Conservation (phyloP, 2,888 invertebrate species). For the Muschampia plurimacula region DNA sequence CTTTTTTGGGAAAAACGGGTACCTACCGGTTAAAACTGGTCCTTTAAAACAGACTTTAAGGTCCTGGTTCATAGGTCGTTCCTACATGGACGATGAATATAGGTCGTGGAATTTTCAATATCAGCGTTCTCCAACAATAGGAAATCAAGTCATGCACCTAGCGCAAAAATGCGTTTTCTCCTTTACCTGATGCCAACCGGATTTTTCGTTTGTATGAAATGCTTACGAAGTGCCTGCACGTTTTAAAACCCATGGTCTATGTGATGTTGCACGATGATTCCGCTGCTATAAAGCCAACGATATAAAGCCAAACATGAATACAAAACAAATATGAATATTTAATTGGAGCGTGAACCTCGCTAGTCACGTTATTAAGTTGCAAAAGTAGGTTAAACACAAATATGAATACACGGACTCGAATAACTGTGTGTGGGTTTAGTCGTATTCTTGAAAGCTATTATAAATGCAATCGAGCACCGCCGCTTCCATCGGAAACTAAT, state of each 20-base stretch:
- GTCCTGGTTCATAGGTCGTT: not conserved
- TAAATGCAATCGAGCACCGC: slow-evolving; percentile 39
- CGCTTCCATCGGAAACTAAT: slow-evolving; percentile 35
- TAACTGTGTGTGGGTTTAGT: slow-evolving; percentile 2
- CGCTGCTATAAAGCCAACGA: not conserved
- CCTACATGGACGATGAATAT: slow-evolving; percentile 16
- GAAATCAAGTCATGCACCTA: slow-evolving; percentile 32
- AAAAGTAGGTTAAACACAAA: slow-evolving; percentile 38
- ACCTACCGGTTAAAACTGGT: no score
- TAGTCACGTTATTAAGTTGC: slow-evolving; percentile 30
- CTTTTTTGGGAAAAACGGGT: no score
- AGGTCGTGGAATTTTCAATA: slow-evolving; percentile 38
- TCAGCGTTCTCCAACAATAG: slow-evolving; percentile 18
- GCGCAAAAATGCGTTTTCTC: slow-evolving; percentile 17
- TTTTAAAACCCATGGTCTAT: not conserved
- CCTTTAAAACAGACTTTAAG: not conserved
- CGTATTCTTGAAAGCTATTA: slow-evolving; percentile 24
- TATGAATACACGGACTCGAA: slow-evolving; percentile 20
- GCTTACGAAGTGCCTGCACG: not conserved
- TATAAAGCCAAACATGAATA: slow-evolving; percentile 25
- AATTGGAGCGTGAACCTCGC: slow-evolving; percentile 30
- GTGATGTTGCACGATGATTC: not conserved
- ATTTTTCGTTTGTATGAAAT: slow-evolving; percentile 13
- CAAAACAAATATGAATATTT: slow-evolving; percentile 37
- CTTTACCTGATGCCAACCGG: slow-evolving; percentile 1